A percentile compares a stretch with the other conserved stretches of the same genome.
These are phyloP conservation scores for Merluccius polli DNA, from an alignment of 2,797 vertebrate species.

Conservation along the genomic window DNA sequence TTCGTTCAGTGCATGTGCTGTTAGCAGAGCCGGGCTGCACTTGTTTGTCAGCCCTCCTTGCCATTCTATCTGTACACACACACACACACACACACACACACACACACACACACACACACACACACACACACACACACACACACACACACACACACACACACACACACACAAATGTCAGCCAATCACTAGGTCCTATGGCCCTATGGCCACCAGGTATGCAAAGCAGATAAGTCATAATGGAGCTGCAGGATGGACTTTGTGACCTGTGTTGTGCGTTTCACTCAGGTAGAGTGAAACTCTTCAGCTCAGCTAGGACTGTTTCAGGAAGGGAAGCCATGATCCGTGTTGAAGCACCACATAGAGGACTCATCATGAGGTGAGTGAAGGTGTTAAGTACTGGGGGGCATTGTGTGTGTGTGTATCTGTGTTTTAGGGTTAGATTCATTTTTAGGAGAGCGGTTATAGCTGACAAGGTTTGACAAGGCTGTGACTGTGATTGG, in stretches of 20 bases:
- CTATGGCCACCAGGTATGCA: conserved; percentile 6
- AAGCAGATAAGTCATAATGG: conserved; percentile 35
- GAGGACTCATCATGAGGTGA: conserved; percentile 35
- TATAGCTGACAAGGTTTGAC: no score
- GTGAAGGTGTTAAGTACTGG: conserved; percentile 25
- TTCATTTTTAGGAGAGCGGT: neutral
- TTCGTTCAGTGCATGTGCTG: no score
- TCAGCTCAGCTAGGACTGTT: conserved; percentile 39
- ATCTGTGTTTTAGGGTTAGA: neutral
- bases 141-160: neutral
- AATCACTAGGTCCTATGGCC: conserved; percentile 11
- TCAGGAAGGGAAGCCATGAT: conserved; percentile 54
- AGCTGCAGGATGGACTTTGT: conserved; percentile 58
- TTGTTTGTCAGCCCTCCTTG: no score
- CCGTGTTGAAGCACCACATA: neutral
- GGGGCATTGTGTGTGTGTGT: neutral
- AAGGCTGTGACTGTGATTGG: neutral
- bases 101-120: neutral
- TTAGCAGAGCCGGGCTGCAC: no score
- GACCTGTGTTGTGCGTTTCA: conserved; percentile 26
- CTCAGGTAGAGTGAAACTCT: conserved; percentile 34
- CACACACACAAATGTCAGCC: neutral
- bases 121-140: conserved; percentile 7
- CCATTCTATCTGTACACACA: no score
- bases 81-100: no score